Base-by-base conservation (phyloP, 1,140 invertebrate genomes). In the Coelopa frigida region DNA sequence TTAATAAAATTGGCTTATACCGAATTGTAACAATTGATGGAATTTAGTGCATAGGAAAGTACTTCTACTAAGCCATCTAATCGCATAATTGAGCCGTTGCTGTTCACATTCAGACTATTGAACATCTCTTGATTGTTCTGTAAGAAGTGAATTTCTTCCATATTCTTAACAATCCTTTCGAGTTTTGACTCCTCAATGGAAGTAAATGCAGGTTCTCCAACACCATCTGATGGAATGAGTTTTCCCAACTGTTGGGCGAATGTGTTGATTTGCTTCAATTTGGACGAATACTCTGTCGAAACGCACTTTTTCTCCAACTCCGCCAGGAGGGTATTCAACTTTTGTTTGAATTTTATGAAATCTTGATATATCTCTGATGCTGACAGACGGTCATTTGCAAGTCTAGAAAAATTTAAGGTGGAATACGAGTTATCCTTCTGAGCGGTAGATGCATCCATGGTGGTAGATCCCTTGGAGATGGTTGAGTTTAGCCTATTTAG, bases 191-290 rank as follows among this genome's bases (percentile, higher is more conserved):
- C 27, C 29, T 66, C 58, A 12, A 39, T 45, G 0, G 38, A 3
- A 17, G 53, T 55, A 11, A 59, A 54, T 4, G 59, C 54, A 4
- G 50, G 38, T 1, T 48, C 31, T 1, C 46, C 49, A 2, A 31
- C 37, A 5, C 46, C 44, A 1, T 38, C 18, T 7, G 46, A 23
- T 0, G 56, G 59, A 48, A 62, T 36, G 0, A 66, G 39, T 31
- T 63, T 59, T 4, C 61, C 53, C 36, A 66, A 23, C 21, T 66
- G 59, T 29, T 59, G 55, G 1, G 53, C 50, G 32, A 66, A 66
- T 1, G 39, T 48, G n/a, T 46, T 52, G 3, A 66, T 35, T 23
- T 66, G 56, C 0, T 35, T 22, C 1, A 66, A 33, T 20, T 52
- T 58, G 3, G 11, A 20, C 7, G 50, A 18, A 22, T 59, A 62